Conservation (phyloP, 2,113 vertebrate genomes). For the Phainopepla nitens region DNA sequence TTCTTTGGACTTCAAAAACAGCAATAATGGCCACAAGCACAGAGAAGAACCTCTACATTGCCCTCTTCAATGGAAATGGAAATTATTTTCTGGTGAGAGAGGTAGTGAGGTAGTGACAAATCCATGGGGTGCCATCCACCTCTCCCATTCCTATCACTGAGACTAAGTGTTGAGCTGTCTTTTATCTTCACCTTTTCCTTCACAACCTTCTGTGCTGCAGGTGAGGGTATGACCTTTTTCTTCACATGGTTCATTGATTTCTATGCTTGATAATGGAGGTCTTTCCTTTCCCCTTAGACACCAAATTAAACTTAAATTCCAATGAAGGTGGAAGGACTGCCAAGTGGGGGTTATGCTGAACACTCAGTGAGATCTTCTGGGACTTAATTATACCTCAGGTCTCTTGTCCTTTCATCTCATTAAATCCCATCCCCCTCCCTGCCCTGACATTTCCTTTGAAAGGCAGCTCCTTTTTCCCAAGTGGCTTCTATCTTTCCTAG, state of each 20-base stretch:
- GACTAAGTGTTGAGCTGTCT: not conserved
- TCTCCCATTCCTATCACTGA: not conserved
- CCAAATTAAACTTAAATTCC: slow-evolving; percentile 63
- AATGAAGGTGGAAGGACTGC: slow-evolving; percentile 1
- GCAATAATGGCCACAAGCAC: not conserved
- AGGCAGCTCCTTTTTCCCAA: not conserved
- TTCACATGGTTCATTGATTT: not conserved
- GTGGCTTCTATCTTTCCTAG: not conserved
- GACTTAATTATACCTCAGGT: slow-evolving; percentile 55
- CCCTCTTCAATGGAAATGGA: not conserved
- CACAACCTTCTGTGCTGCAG: not conserved
- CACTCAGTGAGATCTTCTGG: slow-evolving; percentile 1
- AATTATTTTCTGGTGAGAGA: not conserved
- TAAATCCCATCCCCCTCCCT: not conserved
- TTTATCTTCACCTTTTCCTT: not conserved
- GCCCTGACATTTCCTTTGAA: slow-evolving; percentile 20
- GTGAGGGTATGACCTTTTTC: not conserved
- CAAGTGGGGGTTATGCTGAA: not conserved
- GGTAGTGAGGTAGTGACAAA: not conserved
- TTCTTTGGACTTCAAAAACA: not conserved
- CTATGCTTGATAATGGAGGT: not conserved
- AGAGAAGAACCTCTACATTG: not conserved
- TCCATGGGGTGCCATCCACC: not conserved
- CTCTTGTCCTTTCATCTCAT: slow-evolving; percentile 33
- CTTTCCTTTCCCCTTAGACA: slow-evolving; percentile 52